Evolutionary conservation across 2,113 vertebrate genomes (phyloP).

Genomic region (Amblyornis subalaris): DNA sequence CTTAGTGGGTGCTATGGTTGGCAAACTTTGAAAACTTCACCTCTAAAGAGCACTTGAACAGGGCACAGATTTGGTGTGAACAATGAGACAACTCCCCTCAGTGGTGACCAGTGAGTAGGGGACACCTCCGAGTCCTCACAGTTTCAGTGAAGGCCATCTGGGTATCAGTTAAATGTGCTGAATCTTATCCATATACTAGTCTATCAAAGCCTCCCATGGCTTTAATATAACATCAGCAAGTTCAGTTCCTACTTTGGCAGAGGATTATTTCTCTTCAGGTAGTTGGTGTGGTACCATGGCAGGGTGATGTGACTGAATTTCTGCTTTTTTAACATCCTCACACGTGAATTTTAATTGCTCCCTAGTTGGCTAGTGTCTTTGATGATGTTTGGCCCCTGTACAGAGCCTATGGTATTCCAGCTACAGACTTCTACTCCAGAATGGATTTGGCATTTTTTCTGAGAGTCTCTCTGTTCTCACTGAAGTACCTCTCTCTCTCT

Average conservation of each 20-base stretch:
- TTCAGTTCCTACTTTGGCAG: background rate
- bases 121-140: background rate
- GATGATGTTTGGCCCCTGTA: background rate
- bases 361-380: background rate
- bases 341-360: background rate
- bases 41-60: background rate
- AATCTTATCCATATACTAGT: background rate
- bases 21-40: background rate
- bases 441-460: background rate
- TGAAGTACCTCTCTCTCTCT: background rate
- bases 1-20: background rate
- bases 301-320: background rate
- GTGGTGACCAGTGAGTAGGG: rapidly evolving
- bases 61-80: background rate
- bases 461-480: background rate
- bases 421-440: background rate
- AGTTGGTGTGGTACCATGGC: background rate
- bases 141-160: background rate
- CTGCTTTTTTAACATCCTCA: background rate
- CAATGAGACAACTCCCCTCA: background rate
- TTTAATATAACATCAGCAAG: background rate
- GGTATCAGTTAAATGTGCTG: background rate
- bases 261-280: background rate
- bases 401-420: background rate
- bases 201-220: background rate